Conservation (phyloP, 2,888 invertebrate species). For the Pandemis corylana region DNA sequence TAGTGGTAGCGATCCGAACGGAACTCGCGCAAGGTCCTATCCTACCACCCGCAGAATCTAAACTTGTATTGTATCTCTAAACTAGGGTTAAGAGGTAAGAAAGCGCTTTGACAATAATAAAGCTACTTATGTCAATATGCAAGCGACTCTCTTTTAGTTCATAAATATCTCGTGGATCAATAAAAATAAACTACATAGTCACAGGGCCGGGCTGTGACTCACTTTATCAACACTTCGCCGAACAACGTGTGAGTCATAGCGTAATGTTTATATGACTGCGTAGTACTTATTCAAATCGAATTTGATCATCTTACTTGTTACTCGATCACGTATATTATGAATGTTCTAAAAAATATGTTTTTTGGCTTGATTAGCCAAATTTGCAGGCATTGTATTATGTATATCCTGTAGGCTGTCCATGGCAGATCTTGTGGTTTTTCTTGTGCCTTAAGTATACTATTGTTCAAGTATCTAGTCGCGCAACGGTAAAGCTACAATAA, state of each 20-base stretch:
- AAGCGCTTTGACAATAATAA: too few species aligned
- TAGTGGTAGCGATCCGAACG: too few species aligned
- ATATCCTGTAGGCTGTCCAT: too few species aligned
- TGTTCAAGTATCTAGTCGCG: too few species aligned
- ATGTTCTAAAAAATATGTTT: not conserved
- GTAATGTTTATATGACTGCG: not conserved
- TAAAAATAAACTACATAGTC: slow-evolving; percentile 19
- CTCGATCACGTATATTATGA: slow-evolving; percentile 2
- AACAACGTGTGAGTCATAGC: slow-evolving; percentile 11
- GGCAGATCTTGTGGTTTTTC: too few species aligned
- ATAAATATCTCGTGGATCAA: not conserved
- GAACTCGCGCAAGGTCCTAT: too few species aligned
- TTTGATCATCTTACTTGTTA: slow-evolving; percentile 14
- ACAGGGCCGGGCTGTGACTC: slow-evolving; percentile 19
- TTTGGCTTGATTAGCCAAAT: not conserved
- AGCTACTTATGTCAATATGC: not conserved
- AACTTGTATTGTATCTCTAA: too few species aligned
- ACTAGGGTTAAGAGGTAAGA: too few species aligned
- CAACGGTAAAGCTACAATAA: too few species aligned
- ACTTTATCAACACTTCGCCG: slow-evolving; percentile 10
- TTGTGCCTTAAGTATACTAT: too few species aligned
- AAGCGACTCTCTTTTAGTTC: not conserved
- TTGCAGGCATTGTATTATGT: not conserved
- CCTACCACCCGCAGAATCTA: too few species aligned
- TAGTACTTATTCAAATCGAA: not conserved